phyloP scores from a whole-genome alignment of 2,113 vertebrate species.

The Plectropomus leopardus region DNA sequence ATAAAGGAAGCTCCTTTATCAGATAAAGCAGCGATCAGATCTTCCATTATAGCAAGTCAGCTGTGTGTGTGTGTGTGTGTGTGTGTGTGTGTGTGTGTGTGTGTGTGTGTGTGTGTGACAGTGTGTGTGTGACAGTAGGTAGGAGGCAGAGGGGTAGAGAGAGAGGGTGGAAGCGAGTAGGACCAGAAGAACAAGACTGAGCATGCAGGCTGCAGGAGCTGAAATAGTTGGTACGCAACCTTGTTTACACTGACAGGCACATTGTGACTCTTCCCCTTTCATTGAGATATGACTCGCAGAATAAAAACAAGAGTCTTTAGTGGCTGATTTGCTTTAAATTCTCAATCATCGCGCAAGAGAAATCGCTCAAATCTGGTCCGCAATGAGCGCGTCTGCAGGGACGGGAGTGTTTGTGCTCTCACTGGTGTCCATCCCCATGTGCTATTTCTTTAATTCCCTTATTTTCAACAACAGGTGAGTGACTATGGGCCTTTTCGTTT shows the following conservation, averaged over 20 bases:
- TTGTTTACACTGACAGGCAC: not conserved
- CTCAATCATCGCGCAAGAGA: not conserved
- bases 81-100: not conserved
- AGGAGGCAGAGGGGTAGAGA: not conserved
- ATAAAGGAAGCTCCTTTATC: not conserved
- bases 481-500: not conserved
- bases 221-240: not conserved
- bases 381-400: conserved; percentile 91
- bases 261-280: not conserved
- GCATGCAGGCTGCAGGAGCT: not conserved
- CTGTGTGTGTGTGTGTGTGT: not conserved
- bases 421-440: conserved; percentile 90
- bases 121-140: not conserved
- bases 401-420: conserved; percentile 92
- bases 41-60: not conserved
- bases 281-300: not conserved
- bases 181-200: conserved; percentile 22
- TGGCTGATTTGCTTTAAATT: not conserved
- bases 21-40: not conserved
- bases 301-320: not conserved
- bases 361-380: not conserved
- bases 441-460: conserved; percentile 89
- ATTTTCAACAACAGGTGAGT: conserved; percentile 87
- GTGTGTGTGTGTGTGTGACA: not conserved
- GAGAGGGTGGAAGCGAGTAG: not conserved